These are phyloP conservation scores for Agonopterix heracliana DNA, from an alignment of 2,888 invertebrate genomes.

Conservation along the genomic window DNA sequence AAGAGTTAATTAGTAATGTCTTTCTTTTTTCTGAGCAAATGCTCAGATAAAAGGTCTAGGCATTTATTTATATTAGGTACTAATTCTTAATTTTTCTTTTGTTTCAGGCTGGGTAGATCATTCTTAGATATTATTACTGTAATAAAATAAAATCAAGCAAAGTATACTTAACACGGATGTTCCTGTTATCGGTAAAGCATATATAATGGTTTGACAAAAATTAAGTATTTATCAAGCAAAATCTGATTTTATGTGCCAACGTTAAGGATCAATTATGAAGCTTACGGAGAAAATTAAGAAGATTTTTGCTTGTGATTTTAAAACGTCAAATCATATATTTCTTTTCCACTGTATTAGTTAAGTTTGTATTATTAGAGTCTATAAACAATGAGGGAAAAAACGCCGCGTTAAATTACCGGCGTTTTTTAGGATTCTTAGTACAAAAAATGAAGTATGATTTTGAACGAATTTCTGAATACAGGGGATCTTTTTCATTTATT, in stretches of 20 bases:
- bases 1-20: not conserved
- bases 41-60: not conserved
- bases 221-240: not conserved
- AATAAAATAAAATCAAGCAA: conserved; percentile 24
- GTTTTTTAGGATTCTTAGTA: not conserved
- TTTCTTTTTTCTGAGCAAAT: no score
- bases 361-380: no score
- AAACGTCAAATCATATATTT: no score
- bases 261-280: no score
- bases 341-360: no score
- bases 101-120: conserved; percentile 42
- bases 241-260: not conserved
- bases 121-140: conserved; percentile 9
- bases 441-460: conserved; percentile 4
- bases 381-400: not conserved
- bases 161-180: conserved; percentile 55
- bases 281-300: no score
- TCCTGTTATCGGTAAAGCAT: conserved; percentile 39
- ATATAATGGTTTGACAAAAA: not conserved
- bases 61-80: not conserved
- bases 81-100: conserved; percentile 14
- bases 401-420: not conserved
- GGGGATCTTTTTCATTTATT: conserved; percentile 1
- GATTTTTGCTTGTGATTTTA: no score
- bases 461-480: not conserved